Base-by-base conservation (phyloP, 2,113 vertebrate genomes). In the Spizaetus ornatus region DNA sequence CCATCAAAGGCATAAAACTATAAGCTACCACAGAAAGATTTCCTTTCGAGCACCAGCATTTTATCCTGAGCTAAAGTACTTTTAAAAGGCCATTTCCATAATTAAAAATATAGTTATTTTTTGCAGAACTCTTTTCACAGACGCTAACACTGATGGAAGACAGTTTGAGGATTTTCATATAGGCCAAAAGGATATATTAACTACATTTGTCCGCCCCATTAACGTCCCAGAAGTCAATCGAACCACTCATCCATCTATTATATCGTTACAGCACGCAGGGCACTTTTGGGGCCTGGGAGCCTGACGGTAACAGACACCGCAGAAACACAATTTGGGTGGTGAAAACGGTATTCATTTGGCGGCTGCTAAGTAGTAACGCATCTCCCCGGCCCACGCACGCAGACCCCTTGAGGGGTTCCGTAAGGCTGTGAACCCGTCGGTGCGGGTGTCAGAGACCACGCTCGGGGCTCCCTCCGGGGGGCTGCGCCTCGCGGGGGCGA, bases 371-470 rank as follows among this genome's bases (percentile, higher is more conserved):
- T 38, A 83, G 31, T 10, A 38, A 36, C 2, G 5, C 3, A 0
- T 21, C 25, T 14, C 61, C 56, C 55, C 2, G 3, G 42, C 32
- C 56, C 56, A 16, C 0, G 0, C 20, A 48, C 1, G 3, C 2
- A 45, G 45, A 47, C 5, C 17, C 20, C 18, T 10, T 13, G 1
- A 0, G 31, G 15, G 22, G 19, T 43, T n/a, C 25, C 9, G 48
- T 7, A 38, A 45, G n/a, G 29, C 13, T 55, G 63, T 1, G 17
- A 88, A 34, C n/a, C n/a, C 55, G 32, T 20, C 0, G 5, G 67
- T 3, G 3, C 6, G 4, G 45, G 9, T 9, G 53, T 19, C 42
- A 47, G 62, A 42, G 69, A 43, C 2, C 1, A 43, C 0, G 1
- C 9, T 29, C 2, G 12, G 53, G 22, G 34, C 12, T 70, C 82